Conservation (phyloP, 1,140 invertebrate genomes). For the Lordiphosa collinella region DNA sequence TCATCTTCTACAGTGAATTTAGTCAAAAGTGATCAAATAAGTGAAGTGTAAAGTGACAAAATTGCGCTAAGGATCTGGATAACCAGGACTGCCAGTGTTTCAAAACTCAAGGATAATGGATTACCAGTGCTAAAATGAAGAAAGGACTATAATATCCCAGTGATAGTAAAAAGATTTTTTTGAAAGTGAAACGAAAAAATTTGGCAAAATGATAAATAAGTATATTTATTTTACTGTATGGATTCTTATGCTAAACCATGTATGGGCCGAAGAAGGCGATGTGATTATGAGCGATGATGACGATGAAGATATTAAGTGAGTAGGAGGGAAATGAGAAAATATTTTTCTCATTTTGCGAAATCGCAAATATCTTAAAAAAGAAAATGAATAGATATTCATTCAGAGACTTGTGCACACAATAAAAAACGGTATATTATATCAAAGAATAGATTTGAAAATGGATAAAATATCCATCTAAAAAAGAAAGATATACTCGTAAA, state of each 20-base stretch:
- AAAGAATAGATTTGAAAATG: no score
- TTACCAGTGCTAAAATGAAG: conserved; percentile 28
- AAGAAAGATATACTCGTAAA: no score
- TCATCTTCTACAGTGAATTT: conserved; percentile 20
- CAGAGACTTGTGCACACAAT: no score
- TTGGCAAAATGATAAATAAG: conserved; percentile 43
- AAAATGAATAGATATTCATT: no score
- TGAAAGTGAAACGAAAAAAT: background rate
- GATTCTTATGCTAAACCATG: conserved; percentile 29
- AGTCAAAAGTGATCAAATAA: conserved; percentile 18
- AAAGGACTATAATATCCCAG: conserved; percentile 1
- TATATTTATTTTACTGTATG: conserved; percentile 19
- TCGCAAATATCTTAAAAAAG: background rate
- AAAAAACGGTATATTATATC: no score
- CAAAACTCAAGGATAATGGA: conserved; percentile 26
- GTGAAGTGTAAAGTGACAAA: conserved; percentile 9
- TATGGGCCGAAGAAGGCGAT: conserved; percentile 46
- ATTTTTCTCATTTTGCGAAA: background rate
- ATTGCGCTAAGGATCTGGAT: conserved; percentile 10
- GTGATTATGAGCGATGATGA: conserved; percentile 53
- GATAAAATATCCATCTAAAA: no score
- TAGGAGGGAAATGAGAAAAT: background rate
- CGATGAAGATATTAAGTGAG: conserved; percentile 54
- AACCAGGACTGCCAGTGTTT: background rate
- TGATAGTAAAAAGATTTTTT: background rate